Conservation (phyloP, 2,888 invertebrate species). For the Lochmaea crataegi region DNA sequence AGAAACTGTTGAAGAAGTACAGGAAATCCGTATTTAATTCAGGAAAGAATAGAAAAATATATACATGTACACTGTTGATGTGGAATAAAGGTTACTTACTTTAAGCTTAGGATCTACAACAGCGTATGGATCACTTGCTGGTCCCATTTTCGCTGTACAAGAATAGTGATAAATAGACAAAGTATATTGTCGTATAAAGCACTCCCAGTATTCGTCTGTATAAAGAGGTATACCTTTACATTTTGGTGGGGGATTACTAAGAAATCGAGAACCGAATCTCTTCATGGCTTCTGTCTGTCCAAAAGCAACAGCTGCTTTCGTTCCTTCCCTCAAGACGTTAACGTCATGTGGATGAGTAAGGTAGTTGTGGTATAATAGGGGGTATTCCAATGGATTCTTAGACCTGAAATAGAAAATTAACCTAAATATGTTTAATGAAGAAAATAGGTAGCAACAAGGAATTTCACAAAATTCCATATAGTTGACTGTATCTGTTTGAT, state of each 20-base stretch:
- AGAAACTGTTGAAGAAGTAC: too few relatives aligned
- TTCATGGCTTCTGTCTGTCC: conserved; percentile 83
- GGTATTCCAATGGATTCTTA: conserved; percentile 79
- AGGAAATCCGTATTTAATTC: too few relatives aligned
- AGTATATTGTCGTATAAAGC: conserved; percentile 84
- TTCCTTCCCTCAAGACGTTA: conserved; percentile 84
- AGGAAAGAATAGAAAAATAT: too few relatives aligned
- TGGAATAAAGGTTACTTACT: conserved; percentile 69
- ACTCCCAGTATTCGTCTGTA: conserved; percentile 91
- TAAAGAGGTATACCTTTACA: conserved; percentile 82
- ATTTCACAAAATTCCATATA: too few relatives aligned
- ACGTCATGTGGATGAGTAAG: conserved; percentile 89
- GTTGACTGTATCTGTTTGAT: too few relatives aligned
- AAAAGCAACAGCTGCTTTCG: conserved; percentile 85
- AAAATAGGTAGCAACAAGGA: too few relatives aligned
- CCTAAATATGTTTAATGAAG: too few relatives aligned
- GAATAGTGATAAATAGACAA: conserved; percentile 90
- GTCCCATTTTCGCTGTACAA: conserved; percentile 88
- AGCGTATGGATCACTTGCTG: conserved; percentile 78
- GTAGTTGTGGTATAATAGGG: conserved; percentile 92
- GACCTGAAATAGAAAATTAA: conserved; percentile 54
- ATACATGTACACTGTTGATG: too few relatives aligned
- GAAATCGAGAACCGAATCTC: conserved; percentile 81
- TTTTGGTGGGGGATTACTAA: conserved; percentile 80
- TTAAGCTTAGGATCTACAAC: conserved; percentile 83